These are phyloP conservation scores for Tenthredo distinguenda DNA, from an alignment of 2,888 invertebrate species.

Conservation along the genomic window DNA sequence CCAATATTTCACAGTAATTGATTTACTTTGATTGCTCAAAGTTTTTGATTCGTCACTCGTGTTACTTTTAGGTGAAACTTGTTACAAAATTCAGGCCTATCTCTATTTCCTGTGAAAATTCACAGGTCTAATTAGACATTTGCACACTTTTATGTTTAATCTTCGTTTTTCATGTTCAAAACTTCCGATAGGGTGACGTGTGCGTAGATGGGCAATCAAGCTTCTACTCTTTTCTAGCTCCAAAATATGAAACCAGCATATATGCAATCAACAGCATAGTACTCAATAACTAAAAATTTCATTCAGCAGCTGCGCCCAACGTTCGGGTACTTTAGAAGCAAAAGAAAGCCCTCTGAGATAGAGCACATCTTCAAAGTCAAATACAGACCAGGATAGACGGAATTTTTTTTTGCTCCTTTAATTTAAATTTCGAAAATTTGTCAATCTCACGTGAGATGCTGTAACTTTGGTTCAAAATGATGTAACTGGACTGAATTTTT, in stretches of 20 bases:
- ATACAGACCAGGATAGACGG: no score
- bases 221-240: no score
- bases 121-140: not conserved
- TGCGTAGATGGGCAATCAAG: not conserved
- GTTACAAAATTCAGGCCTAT: not conserved
- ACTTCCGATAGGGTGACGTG: not conserved
- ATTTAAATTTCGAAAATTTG: not conserved
- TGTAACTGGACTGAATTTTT: not conserved
- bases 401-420: not conserved
- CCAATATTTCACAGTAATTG: not conserved
- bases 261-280: no score
- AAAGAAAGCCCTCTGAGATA: no score
- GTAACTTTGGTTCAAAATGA: not conserved
- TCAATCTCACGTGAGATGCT: not conserved
- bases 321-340: no score
- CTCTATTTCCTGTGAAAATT: not conserved
- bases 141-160: not conserved
- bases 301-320: no score
- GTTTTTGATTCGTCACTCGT: not conserved
- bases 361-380: no score
- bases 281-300: no score
- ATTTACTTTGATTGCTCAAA: not conserved
- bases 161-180: not conserved
- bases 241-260: no score
- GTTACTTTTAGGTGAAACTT: not conserved